These are phyloP conservation scores for Aleiodes testaceus DNA, from an alignment of 2,888 invertebrate species.

Conservation along the genomic window DNA sequence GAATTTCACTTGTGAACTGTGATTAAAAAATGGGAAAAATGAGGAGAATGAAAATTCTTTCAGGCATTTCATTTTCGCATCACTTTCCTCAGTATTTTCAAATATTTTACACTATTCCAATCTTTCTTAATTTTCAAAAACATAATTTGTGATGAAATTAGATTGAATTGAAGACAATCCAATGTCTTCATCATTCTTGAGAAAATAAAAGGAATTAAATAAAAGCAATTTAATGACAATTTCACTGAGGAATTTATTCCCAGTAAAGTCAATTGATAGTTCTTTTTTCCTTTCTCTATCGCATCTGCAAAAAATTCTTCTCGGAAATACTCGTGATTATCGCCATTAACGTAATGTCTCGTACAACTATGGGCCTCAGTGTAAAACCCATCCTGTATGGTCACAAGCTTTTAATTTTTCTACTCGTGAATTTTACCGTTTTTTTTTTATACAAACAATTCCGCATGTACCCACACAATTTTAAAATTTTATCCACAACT, in stretches of 20 bases:
- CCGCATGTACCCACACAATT: slow-evolving; percentile 37
- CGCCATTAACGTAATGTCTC: slow-evolving; percentile 65
- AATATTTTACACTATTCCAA: too few species aligned
- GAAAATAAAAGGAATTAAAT: neutral
- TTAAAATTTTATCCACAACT: slow-evolving; percentile 52
- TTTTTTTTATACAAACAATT: slow-evolving; percentile 44
- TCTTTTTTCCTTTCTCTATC: slow-evolving; percentile 53
- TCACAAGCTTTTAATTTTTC: slow-evolving; percentile 30
- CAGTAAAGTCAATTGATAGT: slow-evolving; percentile 17
- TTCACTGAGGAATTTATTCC: slow-evolving; percentile 7
- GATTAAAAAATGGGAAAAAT: slow-evolving; percentile 11
- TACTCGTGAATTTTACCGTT: slow-evolving; percentile 48
- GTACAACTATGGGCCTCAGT: slow-evolving; percentile 44
- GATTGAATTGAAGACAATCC: neutral
- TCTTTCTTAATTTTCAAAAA: too few species aligned
- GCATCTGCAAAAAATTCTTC: slow-evolving; percentile 32
- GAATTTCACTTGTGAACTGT: slow-evolving; percentile 26
- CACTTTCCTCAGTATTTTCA: too few species aligned
- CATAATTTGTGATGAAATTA: too few species aligned
- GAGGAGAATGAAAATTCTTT: neutral
- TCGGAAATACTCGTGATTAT: slow-evolving; percentile 61
- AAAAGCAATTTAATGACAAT: slow-evolving; percentile 4
- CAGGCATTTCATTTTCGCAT: too few species aligned
- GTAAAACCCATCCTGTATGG: slow-evolving; percentile 31
- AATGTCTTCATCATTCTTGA: slow-evolving; percentile 5